Percentiles rank a stretch among this genome's conserved stretches.
phyloP scores from a whole-genome alignment of 2,888 invertebrate species.

The Agriopis leucophaearia region DNA sequence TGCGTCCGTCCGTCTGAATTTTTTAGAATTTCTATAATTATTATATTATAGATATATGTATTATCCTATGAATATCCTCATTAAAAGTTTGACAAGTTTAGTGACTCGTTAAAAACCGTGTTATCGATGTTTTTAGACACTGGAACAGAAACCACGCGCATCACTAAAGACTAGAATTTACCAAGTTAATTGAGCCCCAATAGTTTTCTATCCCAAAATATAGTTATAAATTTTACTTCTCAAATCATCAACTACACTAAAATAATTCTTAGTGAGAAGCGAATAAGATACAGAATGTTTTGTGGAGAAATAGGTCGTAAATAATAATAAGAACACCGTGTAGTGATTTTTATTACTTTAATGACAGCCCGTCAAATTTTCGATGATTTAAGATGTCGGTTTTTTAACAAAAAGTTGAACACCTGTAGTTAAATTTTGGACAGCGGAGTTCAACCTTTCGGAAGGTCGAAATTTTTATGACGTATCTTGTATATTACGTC shows the following conservation, averaged over 20 bases:
- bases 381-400: slow-evolving; percentile 50
- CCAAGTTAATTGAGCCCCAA: slow-evolving; percentile 30
- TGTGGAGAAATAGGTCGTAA: slow-evolving; percentile 40
- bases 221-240: slow-evolving; percentile 44
- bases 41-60: no score
- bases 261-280: neutral
- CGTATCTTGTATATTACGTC: no score
- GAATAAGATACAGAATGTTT: slow-evolving; percentile 28
- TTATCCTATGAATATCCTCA: no score
- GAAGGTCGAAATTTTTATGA: neutral
- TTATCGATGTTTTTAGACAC: neutral
- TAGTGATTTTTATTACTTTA: slow-evolving; percentile 54
- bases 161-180: slow-evolving; percentile 37
- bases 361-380: slow-evolving; percentile 49
- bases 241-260: neutral
- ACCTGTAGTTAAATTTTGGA: slow-evolving; percentile 44
- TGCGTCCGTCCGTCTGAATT: no score
- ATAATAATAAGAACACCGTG: slow-evolving; percentile 35
- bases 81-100: no score
- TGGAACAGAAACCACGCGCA: neutral
- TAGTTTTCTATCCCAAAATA: slow-evolving; percentile 39
- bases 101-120: no score
- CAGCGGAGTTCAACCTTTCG: slow-evolving; percentile 43
- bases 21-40: no score
- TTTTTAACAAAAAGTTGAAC: slow-evolving; percentile 45